These are phyloP conservation scores for Caenorhabditis sp. DNA, from an alignment of 2,888 invertebrate species.

Conservation along the genomic window DNA sequence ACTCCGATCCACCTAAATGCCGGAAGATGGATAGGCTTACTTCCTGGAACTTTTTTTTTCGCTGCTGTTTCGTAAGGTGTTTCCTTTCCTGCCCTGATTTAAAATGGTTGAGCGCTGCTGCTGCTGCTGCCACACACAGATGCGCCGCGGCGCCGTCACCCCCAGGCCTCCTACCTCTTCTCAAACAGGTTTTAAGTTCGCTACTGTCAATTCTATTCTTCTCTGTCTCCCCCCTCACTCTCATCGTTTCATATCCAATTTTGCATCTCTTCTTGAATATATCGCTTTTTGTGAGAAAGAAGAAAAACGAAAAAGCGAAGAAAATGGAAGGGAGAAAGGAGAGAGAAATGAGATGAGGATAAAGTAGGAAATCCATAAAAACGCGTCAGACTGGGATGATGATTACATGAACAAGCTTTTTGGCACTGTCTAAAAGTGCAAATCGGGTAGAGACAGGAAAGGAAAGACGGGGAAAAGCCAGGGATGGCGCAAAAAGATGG, in stretches of 20 bases:
- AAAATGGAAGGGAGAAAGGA: too few species aligned
- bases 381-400: conserved; percentile 42
- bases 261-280: conserved; percentile 64
- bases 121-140: conserved; percentile 32
- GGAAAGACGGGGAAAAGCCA: background rate
- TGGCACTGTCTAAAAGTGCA: conserved; percentile 19
- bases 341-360: conserved; percentile 13
- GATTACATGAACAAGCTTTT: conserved; percentile 56
- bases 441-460: conserved; percentile 4
- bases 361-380: conserved; percentile 51
- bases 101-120: conserved; percentile 48
- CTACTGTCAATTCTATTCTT: conserved; percentile 54
- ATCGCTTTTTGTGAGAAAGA: conserved; percentile 60
- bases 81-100: conserved; percentile 35
- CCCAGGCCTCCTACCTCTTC: conserved; percentile 18
- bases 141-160: conserved; percentile 54
- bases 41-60: conserved; percentile 19
- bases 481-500: background rate
- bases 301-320: conserved; percentile 55
- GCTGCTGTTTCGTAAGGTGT: conserved; percentile 22
- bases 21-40: conserved; percentile 37
- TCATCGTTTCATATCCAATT: conserved; percentile 65
- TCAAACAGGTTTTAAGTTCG: conserved; percentile 50
- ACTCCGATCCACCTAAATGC: conserved; percentile 4
- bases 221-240: conserved; percentile 45